Base-by-base conservation (phyloP, 2,113 vertebrate species). In the Cygnus atratus region DNA sequence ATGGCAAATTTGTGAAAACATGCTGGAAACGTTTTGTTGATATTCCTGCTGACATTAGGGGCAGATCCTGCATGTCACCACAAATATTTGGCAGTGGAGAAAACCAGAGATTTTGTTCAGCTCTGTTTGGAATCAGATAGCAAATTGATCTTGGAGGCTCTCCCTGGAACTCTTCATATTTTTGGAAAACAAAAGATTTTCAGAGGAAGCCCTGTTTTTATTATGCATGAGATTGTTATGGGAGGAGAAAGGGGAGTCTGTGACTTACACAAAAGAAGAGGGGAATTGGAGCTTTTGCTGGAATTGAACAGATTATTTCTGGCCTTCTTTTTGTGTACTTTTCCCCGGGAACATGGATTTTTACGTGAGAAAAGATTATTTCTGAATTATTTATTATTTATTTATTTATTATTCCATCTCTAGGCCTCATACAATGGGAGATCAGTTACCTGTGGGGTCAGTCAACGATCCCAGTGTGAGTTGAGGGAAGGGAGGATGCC, bases 1-100 rank as follows among this genome's bases (percentile, higher is more conserved):
- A 90, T 97, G 95, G 93, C 95, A 97, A 98, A 97, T 97, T 96
- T 96, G 96, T 97, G 95, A 95, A 97, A 97, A 97, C 96, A 93
- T 78, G 91, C 93, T 97, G 97, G 97, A 97, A 96, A 97, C 97
- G 95, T 96, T 95, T 95, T 95, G 96, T 95, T 97, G 97, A 96
- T 97, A 96, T 97, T 94, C 97, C 78, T 91, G 97, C 93, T 97
- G 96, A 97, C 96, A 97, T 97, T 98, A 96, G 97, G 95, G 96
- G 95, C 96, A 97, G 97, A 97, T 98, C 92, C 84, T 97, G 88
- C 96, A 96, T 97, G 97, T 98, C 97, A 95, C 97, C 96, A 94
- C 97, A 98, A 97, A 98, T 96, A 97, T 95, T 97, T 98, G 97
- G 97, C 97, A 97, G 78, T 79, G 91, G 95, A 86, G 93, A 96